Base-by-base conservation (phyloP, 2,888 invertebrate genomes). In the Pollenia labialis region DNA sequence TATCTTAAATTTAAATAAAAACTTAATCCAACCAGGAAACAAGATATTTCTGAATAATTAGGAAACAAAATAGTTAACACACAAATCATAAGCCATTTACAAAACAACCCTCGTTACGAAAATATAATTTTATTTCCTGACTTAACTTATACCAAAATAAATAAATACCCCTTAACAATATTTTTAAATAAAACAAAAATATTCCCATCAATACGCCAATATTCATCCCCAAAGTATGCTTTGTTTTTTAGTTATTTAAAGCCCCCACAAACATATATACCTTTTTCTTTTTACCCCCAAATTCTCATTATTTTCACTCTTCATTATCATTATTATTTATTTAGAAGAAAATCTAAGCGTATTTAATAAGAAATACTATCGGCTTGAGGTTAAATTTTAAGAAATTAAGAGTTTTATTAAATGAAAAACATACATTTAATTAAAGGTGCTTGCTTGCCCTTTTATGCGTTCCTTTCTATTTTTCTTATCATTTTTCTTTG, bases 381-480 rank as follows among this genome's bases (percentile, higher is more conserved):
- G 66, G 54, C 71, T 81, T 72, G 69, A 72, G 64, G 44, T 80
- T 52, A 42, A 50, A 60, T 11, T 71, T 32, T 23, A 23, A 50
- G 7, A 50, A 64, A 23, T 62, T 16, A 42, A 32, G 0, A 32
- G 32, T 32, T 32, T 32, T 60, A 23, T 50, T 32, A 66, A 32
- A 46, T 12, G 1, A 66, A 62, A 46, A 44, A 42, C 23, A 8
- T 16, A 11, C 2, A 46, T 81, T 64, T 16, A 75, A 82, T 64
- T 64, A 54, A 81, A 52, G 79, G 79, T 64, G 44, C 62, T 74
- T 52, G 54, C 52, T 14, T 6, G 32, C 32, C 56, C 79, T 76
- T 77, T 76, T 83, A 56, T 79, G 68, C 54, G 10, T 79, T 62
- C 56, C 60, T 42, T 79, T 62, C 50, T 83, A 83, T 83, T 72